These are phyloP conservation scores for Balearica regulorum DNA, from an alignment of 2,797 vertebrate species.

Conservation along the genomic window DNA sequence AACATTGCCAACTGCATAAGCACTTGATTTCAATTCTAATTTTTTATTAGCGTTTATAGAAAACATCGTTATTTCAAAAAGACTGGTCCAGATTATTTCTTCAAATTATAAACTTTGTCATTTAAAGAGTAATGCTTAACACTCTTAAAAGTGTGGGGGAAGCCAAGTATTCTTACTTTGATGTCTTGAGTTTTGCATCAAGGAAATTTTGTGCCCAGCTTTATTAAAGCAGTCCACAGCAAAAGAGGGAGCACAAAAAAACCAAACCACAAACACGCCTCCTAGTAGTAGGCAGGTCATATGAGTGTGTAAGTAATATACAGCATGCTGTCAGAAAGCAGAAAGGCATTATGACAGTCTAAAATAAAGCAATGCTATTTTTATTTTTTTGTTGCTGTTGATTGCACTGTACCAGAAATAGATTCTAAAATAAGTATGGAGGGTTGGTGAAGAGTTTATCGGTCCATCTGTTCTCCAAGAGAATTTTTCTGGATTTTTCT, in stretches of 20 bases:
- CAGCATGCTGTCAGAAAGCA: neutral
- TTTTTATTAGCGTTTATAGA: neutral
- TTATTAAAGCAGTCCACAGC: neutral
- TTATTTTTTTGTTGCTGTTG: slow-evolving; percentile 5
- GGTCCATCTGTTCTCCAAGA: slow-evolving; percentile 34
- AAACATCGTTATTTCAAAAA: neutral
- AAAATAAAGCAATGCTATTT: neutral
- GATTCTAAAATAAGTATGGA: slow-evolving; percentile 2
- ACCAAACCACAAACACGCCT: neutral
- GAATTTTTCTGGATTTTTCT: neutral
- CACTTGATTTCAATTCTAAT: neutral
- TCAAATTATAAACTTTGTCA: neutral
- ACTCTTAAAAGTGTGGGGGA: neutral
- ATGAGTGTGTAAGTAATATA: neutral
- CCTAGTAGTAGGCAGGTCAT: neutral
- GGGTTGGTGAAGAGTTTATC: neutral
- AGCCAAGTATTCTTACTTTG: neutral
- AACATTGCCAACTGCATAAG: accelerated
- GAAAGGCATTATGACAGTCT: neutral
- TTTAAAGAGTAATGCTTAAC: neutral
- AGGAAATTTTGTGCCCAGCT: neutral
- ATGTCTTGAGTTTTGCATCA: neutral
- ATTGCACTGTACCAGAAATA: slow-evolving; percentile 7
- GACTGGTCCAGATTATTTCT: neutral
- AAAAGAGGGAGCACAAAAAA: neutral